Evolutionary conservation across 2,888 invertebrate species (phyloP), one percentile per base, ranked within the genome.

Genomic region (Netelia virgata): DNA sequence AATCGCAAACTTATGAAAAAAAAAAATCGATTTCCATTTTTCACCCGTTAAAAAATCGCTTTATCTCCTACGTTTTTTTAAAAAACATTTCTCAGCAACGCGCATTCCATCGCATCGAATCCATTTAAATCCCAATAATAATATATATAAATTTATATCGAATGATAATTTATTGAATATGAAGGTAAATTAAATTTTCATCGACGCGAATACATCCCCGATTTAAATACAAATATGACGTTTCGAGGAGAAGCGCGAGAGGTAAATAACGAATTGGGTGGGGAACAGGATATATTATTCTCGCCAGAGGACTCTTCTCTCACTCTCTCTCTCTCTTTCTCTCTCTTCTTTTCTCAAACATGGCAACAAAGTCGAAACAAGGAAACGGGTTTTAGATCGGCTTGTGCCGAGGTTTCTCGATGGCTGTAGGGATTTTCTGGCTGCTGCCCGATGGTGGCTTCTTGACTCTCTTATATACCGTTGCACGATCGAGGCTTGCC

Each of bases 311-410:
- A 63, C 50, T 53, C 36, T 41, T 53, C 23, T 23, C 20, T 50
- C 28, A 53, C 59, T 47, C 36, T 28, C 23, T 23, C 41, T 66
- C n/a, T n/a, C n/a, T n/a, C n/a, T 63, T 6, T 64, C 59, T 47
- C 36, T 28, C 23, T 23, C 41, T 66, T 50, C 61, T 59, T 72
- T 73, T 55, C 66, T 63, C 70, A 68, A 80, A 85, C 83, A 55
- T 72, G 81, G 75, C 82, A 86, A 86, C 84, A 86, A 82, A 86
- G 70, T 86, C 72, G 61, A 84, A 86, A 84, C 47, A 64, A 57
- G 77, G 75, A 82, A 84, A 81, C 78, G 77, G 78, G 78, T 86
- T 86, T 57, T 82, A 70, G 50, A 9, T 72, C 53, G 77, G 72
- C 82, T 73, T 77, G 82, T 77, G 82, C 76, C 76, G 70, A 69